Evolutionary conservation across 30 jellyfish, hydroid and myxozoan species (phyloP), one percentile per base, ranked within the genome.

Genomic region (Rhopilema esculentum): DNA sequence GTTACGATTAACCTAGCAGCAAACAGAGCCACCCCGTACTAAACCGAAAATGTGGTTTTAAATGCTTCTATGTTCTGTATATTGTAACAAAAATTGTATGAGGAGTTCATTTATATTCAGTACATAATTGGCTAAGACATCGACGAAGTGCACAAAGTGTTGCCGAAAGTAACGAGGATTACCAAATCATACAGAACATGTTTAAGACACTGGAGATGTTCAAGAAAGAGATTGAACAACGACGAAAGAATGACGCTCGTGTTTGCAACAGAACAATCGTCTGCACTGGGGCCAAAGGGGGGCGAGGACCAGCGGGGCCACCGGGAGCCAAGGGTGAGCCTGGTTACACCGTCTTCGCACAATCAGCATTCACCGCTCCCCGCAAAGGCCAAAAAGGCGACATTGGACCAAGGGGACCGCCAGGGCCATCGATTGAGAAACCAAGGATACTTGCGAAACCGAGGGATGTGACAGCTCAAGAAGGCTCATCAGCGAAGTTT

Each of bases 371-470:
- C 57, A 33, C 0, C 27, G 83, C 70, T 17, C 71, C 71, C 32
- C 30, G 25, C 29, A 69, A 51, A n/a, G 91, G 91, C 24, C 71
- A 51, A 29, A 82, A 82, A 26, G 91, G 91, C 12, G 91, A 82
- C 29, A 50, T 22, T 19, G 91, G 91, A 20, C 85, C 91, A 70
- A 21, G 91, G 20, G 91, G 91, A 4, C 91, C 91, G 23, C 85
- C 91, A 33, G 91, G 91, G 12, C 77, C 77, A 20, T 82, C 91
- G 48, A 65, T 82, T 9, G 85, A 82, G 77, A 68, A 51, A 33
- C 85, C 91, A 12, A 22, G 53, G 33, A 82, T 82, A 12, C 18
- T 66, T 9, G 52, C 52, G 63, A 57, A 28, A 29, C 91, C 91
- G 0, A 48, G 79, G 20, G 70, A 69, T 69, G 91, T 28, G 23